Conservation (phyloP, 2,113 vertebrate species). For the Mus pahari region DNA sequence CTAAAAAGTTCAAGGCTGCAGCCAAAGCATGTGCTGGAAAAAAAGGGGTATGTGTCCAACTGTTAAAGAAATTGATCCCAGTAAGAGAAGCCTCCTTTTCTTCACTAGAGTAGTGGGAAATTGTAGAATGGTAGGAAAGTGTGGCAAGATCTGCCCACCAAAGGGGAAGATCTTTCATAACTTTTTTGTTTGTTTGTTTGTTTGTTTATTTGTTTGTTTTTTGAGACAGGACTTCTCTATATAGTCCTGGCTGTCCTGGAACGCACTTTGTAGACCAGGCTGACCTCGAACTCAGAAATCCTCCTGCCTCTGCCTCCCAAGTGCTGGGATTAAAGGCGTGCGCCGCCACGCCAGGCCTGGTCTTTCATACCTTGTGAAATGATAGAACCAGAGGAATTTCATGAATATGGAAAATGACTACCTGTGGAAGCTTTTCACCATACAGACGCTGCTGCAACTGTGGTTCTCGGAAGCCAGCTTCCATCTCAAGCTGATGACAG, state of each 20-base stretch:
- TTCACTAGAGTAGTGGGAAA: background rate
- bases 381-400: background rate
- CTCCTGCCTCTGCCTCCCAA: too few species aligned
- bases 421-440: background rate
- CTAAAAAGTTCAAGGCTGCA: too few species aligned
- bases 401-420: background rate
- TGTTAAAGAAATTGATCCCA: background rate
- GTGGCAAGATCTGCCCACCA: background rate
- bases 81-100: background rate
- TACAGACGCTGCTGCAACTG: background rate
- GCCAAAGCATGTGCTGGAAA: background rate
- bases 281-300: too few species aligned
- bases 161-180: too few species aligned
- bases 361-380: background rate
- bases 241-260: too few species aligned
- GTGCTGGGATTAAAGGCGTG: too few species aligned
- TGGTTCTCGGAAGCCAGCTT: background rate
- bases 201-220: too few species aligned
- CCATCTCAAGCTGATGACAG: background rate
- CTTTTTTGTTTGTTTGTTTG: too few species aligned
- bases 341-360: too few species aligned
- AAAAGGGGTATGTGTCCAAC: background rate
- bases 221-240: too few species aligned
- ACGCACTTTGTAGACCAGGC: too few species aligned
- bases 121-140: too few species aligned